These are phyloP conservation scores for Scaptomyza reducta DNA, from an alignment of 2,888 invertebrate species.

Conservation along the genomic window DNA sequence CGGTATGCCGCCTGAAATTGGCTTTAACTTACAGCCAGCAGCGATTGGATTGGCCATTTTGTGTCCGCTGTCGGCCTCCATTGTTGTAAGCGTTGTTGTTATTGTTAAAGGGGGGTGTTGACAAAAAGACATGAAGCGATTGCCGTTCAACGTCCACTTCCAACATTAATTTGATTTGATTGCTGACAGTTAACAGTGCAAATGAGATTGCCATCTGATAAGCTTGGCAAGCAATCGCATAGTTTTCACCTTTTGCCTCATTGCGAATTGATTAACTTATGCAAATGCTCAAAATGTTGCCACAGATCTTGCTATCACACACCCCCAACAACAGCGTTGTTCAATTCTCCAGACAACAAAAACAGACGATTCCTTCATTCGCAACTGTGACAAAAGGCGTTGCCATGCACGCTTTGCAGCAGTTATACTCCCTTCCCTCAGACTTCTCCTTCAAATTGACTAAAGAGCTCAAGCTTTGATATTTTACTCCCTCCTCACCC, in stretches of 20 bases:
- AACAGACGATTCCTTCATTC: constrained; percentile 22
- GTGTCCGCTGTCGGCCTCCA: constrained; percentile 14
- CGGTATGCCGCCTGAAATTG: constrained; percentile 60
- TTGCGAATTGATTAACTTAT: constrained; percentile 82
- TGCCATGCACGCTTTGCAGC: constrained; percentile 69
- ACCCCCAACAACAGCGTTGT: constrained; percentile 40
- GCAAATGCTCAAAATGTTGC: constrained; percentile 73
- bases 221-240: constrained; percentile 41
- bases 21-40: constrained; percentile 52
- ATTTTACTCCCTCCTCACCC: constrained; percentile 13
- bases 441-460: constrained; percentile 33
- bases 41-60: constrained; percentile 44
- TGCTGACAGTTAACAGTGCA: constrained; percentile 61
- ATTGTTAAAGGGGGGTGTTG: constrained; percentile 10
- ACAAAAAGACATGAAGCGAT: constrained; percentile 64
- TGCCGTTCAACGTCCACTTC: constrained; percentile 37
- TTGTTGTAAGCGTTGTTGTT: constrained; percentile 25
- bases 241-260: constrained; percentile 74
- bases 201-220: constrained; percentile 54
- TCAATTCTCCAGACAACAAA: constrained; percentile 16
- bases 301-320: constrained; percentile 45
- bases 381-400: constrained; percentile 78
- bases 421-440: constrained; percentile 28
- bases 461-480: constrained; percentile 36
- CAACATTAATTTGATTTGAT: constrained; percentile 55